Conservation (phyloP, 1,140 invertebrate species). For the Rhizoglyphus robini region DNA sequence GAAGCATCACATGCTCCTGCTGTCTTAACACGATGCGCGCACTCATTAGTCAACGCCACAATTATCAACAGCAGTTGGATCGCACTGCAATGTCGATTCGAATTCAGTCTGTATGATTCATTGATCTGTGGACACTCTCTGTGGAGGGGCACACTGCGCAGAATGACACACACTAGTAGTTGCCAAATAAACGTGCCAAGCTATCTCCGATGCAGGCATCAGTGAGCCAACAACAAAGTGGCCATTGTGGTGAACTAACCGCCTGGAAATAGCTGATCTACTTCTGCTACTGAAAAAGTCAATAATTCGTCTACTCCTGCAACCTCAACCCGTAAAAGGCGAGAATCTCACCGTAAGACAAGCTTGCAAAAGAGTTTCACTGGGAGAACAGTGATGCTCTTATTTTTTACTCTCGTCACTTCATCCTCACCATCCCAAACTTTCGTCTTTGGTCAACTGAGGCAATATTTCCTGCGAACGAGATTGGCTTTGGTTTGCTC, state of each 20-base stretch:
- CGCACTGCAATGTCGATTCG: too few relatives aligned
- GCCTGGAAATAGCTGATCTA: too few relatives aligned
- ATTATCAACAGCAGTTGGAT: too few relatives aligned
- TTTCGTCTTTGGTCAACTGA: constrained; percentile 18
- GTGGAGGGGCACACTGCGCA: constrained; percentile 28
- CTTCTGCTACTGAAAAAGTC: too few relatives aligned
- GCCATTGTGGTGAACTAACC: constrained; percentile 20
- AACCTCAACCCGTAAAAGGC: constrained; percentile 43
- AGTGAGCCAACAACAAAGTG: constrained; percentile 38
- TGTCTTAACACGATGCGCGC: too few relatives aligned
- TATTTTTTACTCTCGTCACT: constrained; percentile 15
- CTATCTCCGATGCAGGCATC: constrained; percentile 70
- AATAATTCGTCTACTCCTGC: constrained; percentile 28
- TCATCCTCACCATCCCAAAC: constrained; percentile 22
- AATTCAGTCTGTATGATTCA: not conserved
- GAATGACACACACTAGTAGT: constrained; percentile 66
- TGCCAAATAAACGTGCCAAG: constrained; percentile 80
- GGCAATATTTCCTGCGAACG: constrained; percentile 59
- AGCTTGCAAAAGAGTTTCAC: constrained; percentile 33
- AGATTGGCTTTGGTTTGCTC: constrained; percentile 59
- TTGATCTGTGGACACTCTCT: too few relatives aligned
- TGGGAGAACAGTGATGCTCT: constrained; percentile 25
- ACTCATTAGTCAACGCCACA: too few relatives aligned
- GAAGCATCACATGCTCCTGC: not conserved
- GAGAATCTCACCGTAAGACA: constrained; percentile 51